Evolutionary conservation across 2,113 vertebrate species (phyloP).

Genomic region (Cynocephalus volans): DNA sequence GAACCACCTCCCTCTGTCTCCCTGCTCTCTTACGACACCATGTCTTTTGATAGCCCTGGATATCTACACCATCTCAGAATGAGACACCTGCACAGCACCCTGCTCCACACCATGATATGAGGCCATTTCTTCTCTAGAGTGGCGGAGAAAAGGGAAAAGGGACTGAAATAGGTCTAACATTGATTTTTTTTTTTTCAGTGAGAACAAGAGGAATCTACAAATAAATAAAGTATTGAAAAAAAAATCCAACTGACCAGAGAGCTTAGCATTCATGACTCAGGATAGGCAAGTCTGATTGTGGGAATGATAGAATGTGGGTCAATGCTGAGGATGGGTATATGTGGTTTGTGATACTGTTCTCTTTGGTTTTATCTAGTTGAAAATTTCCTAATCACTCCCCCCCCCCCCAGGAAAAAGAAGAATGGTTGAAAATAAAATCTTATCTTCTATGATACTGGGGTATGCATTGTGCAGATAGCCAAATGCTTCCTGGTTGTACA

Average conservation of each 20-base stretch:
- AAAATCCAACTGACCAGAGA: background rate
- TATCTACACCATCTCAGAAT: background rate
- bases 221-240: background rate
- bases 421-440: background rate
- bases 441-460: background rate
- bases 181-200: background rate
- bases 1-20: background rate
- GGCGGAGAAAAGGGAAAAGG: background rate
- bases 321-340: background rate
- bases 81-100: background rate
- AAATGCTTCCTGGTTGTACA: conserved; percentile 7
- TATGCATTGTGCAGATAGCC: background rate
- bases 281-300: background rate
- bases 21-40: background rate
- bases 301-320: no score
- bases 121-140: background rate
- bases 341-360: background rate
- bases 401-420: background rate
- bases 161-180: background rate
- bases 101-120: background rate
- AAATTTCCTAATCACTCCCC: background rate
- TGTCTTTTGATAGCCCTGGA: background rate
- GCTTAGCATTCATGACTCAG: background rate
- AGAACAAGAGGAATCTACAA: background rate
- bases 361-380: background rate